phyloP scores from a whole-genome alignment of 2,888 invertebrate genomes.

The Chaitophorus viminalis region DNA sequence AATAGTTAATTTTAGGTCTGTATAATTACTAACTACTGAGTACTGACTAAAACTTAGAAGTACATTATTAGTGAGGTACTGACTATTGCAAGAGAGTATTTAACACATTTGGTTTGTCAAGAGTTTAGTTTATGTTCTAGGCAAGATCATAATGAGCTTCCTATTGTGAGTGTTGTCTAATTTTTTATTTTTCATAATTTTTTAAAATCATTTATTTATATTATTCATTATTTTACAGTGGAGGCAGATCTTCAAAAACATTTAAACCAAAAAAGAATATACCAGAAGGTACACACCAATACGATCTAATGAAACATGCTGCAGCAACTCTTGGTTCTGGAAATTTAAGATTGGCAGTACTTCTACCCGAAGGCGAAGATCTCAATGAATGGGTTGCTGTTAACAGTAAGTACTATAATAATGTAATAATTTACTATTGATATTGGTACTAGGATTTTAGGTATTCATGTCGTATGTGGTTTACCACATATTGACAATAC shows the following conservation, averaged over 20 bases:
- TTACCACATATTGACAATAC: too few species aligned
- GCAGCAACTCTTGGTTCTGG: conserved; percentile 98
- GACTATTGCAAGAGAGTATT: not conserved
- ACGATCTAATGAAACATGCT: conserved; percentile 99
- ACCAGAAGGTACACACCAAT: conserved; percentile 97
- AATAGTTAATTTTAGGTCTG: not conserved
- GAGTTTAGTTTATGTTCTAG: conserved; percentile 45
- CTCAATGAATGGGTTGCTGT: conserved; percentile 99
- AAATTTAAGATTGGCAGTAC: conserved; percentile 93
- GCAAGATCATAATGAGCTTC: conserved; percentile 58
- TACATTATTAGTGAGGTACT: not conserved
- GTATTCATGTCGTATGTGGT: too few species aligned
- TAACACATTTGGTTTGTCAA: conserved; percentile 12
- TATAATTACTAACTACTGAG: not conserved
- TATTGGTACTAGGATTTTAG: too few species aligned
- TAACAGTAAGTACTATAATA: conserved; percentile 93
- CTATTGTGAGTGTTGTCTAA: conserved; percentile 39
- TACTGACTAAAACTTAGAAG: too few species aligned
- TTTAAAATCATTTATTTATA: not conserved
- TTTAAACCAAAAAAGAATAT: conserved; percentile 99
- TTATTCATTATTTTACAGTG: conserved; percentile 70
- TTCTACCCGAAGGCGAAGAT: conserved; percentile 98
- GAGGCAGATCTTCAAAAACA: conserved; percentile 93
- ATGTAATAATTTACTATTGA: too few species aligned
- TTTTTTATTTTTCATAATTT: not conserved